Evolutionary conservation across 2,113 vertebrate species (phyloP).

Genomic region (Athene cunicularia): DNA sequence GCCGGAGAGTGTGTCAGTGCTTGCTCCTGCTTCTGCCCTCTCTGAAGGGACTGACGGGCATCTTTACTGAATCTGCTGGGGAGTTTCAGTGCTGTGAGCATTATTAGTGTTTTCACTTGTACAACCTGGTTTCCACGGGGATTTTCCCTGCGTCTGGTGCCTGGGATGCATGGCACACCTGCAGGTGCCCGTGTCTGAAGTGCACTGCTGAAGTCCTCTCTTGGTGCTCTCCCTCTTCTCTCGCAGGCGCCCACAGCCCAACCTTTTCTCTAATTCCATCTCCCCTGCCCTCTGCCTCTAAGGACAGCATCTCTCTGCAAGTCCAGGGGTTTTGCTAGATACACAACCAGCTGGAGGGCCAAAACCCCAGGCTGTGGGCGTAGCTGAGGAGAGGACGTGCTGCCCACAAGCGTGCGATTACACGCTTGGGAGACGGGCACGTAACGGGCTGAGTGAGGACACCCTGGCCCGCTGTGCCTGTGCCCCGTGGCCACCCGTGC

Average conservation of each 20-base stretch:
- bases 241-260: background rate
- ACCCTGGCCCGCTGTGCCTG: background rate
- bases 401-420: background rate
- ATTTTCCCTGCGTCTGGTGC: background rate
- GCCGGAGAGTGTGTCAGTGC: background rate
- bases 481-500: background rate
- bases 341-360: background rate
- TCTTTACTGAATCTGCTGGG: rapidly evolving
- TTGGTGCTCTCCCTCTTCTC: background rate
- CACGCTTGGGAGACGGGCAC: background rate
- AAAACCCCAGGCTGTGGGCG: rapidly evolving
- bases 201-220: background rate
- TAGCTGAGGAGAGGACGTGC: background rate
- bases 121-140: background rate
- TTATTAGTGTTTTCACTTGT: rapidly evolving
- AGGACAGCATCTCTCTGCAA: rapidly evolving
- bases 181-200: background rate
- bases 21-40: background rate
- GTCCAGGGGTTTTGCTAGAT: background rate
- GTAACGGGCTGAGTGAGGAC: background rate
- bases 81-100: rapidly evolving
- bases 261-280: background rate
- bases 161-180: background rate
- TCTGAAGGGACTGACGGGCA: background rate
- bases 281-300: background rate